These are phyloP conservation scores for Psophia crepitans DNA, from an alignment of 2,113 vertebrate genomes.

Conservation along the genomic window DNA sequence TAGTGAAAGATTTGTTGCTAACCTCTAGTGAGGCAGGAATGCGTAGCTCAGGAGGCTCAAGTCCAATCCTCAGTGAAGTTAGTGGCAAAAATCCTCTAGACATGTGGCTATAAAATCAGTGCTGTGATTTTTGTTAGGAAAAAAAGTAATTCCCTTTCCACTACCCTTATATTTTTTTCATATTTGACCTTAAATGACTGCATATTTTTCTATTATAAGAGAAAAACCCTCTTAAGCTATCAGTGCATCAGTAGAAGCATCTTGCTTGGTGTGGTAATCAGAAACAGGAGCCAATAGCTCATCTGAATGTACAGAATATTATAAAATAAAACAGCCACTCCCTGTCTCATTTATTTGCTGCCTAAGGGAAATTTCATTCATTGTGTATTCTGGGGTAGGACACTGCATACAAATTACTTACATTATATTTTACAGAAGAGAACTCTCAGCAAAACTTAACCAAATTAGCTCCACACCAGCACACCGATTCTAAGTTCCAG, in stretches of 20 bases:
- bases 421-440: neutral
- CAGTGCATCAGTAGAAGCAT: neutral
- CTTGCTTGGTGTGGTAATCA: neutral
- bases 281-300: neutral
- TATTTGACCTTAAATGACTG: neutral
- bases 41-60: neutral
- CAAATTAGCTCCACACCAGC: neutral
- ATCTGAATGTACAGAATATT: neutral
- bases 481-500: neutral
- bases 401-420: neutral
- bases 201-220: neutral
- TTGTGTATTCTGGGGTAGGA: neutral
- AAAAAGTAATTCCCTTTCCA: neutral
- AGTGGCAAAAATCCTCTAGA: neutral
- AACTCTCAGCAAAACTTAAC: neutral
- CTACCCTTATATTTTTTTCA: neutral
- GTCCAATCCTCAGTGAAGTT: neutral
- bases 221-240: neutral
- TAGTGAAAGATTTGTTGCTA: neutral
- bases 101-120: neutral
- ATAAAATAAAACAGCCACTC: neutral
- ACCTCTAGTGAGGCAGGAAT: neutral
- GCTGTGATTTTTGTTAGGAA: neutral
- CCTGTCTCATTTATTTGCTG: neutral
- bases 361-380: neutral